Conservation (phyloP, 2,113 vertebrate species). For the Pluvialis apricaria region DNA sequence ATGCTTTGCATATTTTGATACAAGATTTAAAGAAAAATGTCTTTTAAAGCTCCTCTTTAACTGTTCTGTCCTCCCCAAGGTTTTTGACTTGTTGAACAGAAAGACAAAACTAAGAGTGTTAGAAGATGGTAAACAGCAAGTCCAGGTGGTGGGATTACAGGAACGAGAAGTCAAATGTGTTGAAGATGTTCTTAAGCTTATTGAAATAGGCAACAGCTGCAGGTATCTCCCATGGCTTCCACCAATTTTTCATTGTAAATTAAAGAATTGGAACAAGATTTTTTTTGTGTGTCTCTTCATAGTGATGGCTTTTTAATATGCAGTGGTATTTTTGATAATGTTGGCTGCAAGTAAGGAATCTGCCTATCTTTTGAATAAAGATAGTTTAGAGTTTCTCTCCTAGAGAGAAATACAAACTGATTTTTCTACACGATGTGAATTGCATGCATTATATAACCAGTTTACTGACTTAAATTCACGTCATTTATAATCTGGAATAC, state of each 20-base stretch:
- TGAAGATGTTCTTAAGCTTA: slow-evolving; percentile 93
- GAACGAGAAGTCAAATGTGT: slow-evolving; percentile 93
- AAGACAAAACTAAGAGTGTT: slow-evolving; percentile 92
- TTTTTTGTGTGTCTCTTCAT: background rate
- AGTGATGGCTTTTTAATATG: background rate
- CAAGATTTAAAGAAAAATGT: background rate
- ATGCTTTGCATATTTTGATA: background rate
- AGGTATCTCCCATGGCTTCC: slow-evolving; percentile 74
- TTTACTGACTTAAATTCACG: background rate
- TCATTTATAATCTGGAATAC: background rate
- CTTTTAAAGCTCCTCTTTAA: background rate
- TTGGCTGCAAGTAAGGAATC: background rate
- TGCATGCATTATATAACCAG: background rate
- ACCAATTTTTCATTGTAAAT: background rate
- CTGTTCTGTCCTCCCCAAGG: slow-evolving; percentile 62
- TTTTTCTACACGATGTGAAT: background rate
- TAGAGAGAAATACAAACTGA: background rate
- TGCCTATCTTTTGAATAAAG: background rate
- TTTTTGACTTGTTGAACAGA: slow-evolving; percentile 92
- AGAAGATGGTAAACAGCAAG: slow-evolving; percentile 96
- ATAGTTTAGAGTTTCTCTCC: background rate
- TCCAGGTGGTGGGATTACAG: slow-evolving; percentile 93
- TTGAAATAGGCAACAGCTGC: slow-evolving; percentile 95
- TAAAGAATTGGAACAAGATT: background rate
- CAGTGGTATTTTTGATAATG: background rate